Evolutionary conservation across 2,113 vertebrate genomes (phyloP).

Genomic region (Gadus chalcogrammus): DNA sequence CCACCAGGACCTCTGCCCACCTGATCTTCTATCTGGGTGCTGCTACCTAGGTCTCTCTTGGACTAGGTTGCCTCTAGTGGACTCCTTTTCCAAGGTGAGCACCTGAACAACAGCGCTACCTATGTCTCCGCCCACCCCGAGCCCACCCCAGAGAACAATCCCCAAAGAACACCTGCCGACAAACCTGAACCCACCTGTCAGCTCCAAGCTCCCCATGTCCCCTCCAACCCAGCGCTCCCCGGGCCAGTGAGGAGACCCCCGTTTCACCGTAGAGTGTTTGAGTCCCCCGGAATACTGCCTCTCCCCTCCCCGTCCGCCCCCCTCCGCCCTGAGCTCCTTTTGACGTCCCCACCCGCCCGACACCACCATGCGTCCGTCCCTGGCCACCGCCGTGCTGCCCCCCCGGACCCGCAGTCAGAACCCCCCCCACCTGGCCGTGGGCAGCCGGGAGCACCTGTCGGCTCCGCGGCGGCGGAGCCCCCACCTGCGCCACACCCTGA

Average conservation of each 20-base stretch:
- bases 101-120: too few relatives aligned
- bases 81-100: too few relatives aligned
- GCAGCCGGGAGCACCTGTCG: constrained; percentile 85
- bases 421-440: constrained; percentile 77
- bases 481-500: constrained; percentile 89
- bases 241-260: background rate
- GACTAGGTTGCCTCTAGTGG: too few relatives aligned
- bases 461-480: constrained; percentile 88
- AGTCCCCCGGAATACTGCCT: background rate
- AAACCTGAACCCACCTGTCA: background rate
- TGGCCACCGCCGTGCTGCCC: constrained; percentile 74
- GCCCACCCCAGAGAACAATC: too few relatives aligned
- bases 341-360: background rate
- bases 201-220: background rate
- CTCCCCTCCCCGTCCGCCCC: background rate
- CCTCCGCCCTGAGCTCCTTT: constrained; percentile 3
- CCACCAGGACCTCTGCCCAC: too few relatives aligned
- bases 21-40: too few relatives aligned
- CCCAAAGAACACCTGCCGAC: too few relatives aligned
- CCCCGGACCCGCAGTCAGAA: constrained; percentile 72
- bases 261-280: background rate
- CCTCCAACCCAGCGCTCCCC: background rate
- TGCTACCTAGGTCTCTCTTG: too few relatives aligned
- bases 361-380: constrained; percentile 73
- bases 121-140: too few relatives aligned